phyloP scores from a whole-genome alignment of 2,113 vertebrate genomes.

The Salminus brasiliensis region DNA sequence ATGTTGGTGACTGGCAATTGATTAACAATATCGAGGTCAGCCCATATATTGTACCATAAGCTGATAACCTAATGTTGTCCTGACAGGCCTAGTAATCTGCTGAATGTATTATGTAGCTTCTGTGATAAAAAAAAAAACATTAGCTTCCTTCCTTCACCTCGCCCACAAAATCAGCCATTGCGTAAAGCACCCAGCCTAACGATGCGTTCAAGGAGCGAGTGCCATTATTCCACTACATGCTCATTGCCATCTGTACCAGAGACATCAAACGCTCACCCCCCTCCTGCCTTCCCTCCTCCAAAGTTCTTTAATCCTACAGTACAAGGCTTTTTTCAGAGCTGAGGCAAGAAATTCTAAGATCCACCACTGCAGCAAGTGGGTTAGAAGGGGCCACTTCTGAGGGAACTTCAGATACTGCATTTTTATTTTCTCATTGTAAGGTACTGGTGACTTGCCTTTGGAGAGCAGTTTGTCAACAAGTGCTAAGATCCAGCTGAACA shows the following conservation, averaged over 20 bases:
- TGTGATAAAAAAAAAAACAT: slow-evolving; percentile 14
- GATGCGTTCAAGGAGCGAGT: slow-evolving; percentile 36
- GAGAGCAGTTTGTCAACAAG: slow-evolving; percentile 39
- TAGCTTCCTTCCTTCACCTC: slow-evolving; percentile 20
- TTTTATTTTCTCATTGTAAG: slow-evolving; percentile 39
- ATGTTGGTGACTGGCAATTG: no score
- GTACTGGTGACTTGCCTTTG: slow-evolving; percentile 22
- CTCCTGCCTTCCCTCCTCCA: neutral
- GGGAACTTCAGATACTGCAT: slow-evolving; percentile 23
- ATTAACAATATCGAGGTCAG: no score
- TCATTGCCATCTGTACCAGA: slow-evolving; percentile 34
- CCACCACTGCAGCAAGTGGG: slow-evolving; percentile 41
- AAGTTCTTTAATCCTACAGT: slow-evolving; percentile 40
- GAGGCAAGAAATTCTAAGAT: slow-evolving; percentile 53
- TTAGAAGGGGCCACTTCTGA: neutral
- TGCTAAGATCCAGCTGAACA: slow-evolving; percentile 22
- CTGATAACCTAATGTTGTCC: neutral
- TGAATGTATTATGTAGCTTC: slow-evolving; percentile 18
- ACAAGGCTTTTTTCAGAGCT: slow-evolving; percentile 9
- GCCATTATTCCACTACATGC: slow-evolving; percentile 29
- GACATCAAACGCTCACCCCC: slow-evolving; percentile 49
- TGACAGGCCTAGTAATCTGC: slow-evolving; percentile 4
- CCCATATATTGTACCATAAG: neutral
- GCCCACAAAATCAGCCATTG: slow-evolving; percentile 26
- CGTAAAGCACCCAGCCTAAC: slow-evolving; percentile 37